Conservation (phyloP, 2,888 invertebrate genomes). For the Chelonus formosanus region DNA sequence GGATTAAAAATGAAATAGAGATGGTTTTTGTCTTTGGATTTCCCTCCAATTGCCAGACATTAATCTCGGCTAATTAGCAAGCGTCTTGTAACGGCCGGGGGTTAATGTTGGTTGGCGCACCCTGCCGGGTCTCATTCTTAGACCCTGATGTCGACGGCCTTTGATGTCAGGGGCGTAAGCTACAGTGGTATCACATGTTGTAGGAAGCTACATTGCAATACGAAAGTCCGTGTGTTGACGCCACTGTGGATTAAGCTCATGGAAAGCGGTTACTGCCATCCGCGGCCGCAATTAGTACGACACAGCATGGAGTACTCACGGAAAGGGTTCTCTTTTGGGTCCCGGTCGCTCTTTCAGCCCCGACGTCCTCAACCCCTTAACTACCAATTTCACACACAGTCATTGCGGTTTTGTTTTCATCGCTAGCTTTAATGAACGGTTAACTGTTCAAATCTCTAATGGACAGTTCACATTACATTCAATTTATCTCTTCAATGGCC, state of each 20-base stretch:
- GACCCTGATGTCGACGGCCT: slow-evolving; percentile 42
- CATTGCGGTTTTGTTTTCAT: slow-evolving; percentile 53
- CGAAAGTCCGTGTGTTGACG: slow-evolving; percentile 43
- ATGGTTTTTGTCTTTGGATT: slow-evolving; percentile 24
- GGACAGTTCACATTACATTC: background rate
- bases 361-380: slow-evolving; percentile 12
- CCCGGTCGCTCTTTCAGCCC: slow-evolving; percentile 15
- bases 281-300: slow-evolving; percentile 63
- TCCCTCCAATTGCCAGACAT: slow-evolving; percentile 59
- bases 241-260: slow-evolving; percentile 59
- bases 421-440: slow-evolving; percentile 55
- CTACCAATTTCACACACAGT: slow-evolving; percentile 40
- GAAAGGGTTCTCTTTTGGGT: slow-evolving; percentile 43
- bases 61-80: slow-evolving; percentile 59
- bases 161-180: slow-evolving; percentile 53
- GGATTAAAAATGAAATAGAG: background rate
- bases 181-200: slow-evolving; percentile 17
- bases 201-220: slow-evolving; percentile 6
- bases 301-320: slow-evolving; percentile 60
- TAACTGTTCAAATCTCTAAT: slow-evolving; percentile 43
- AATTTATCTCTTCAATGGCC: background rate
- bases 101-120: slow-evolving; percentile 45
- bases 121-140: slow-evolving; percentile 42
- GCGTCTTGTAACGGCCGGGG: slow-evolving; percentile 51
- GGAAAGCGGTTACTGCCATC: slow-evolving; percentile 61